A percentile compares a stretch with the other conserved stretches of the same genome.
These are phyloP conservation scores for Delichon dasypus DNA, from an alignment of 2,797 vertebrate species.

Conservation along the genomic window DNA sequence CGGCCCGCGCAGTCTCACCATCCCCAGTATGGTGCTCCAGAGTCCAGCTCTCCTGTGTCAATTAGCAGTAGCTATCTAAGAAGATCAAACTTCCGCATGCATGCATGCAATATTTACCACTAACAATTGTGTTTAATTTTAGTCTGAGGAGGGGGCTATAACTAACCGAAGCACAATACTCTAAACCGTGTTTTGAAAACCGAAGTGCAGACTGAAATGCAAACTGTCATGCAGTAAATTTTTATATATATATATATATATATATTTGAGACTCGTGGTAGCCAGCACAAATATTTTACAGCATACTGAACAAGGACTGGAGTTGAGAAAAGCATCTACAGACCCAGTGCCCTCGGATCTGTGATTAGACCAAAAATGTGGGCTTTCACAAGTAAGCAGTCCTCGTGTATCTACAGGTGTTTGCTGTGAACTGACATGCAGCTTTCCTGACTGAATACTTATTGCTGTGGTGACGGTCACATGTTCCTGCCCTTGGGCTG, in stretches of 20 bases:
- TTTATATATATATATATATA: no score
- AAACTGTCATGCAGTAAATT: not conserved
- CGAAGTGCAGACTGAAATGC: not conserved
- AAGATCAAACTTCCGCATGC: not conserved
- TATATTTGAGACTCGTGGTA: not conserved
- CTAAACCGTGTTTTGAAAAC: not conserved
- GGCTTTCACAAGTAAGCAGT: not conserved
- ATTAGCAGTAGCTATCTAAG: accelerated
- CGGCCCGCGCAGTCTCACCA: not conserved
- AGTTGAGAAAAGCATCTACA: not conserved
- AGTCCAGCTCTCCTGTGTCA: no score
- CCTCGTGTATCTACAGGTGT: not conserved
- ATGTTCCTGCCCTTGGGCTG: not conserved
- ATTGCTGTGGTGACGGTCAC: not conserved
- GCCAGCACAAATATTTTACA: not conserved
- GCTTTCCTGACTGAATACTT: not conserved
- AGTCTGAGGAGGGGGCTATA: not conserved
- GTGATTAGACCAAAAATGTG: not conserved
- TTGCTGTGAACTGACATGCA: not conserved
- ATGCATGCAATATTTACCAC: accelerated
- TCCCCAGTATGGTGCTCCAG: not conserved
- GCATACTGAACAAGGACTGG: not conserved
- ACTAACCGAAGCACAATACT: not conserved
- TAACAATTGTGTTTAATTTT: not conserved
- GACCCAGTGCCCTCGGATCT: not conserved